Base-by-base conservation (phyloP, 1,140 invertebrate species). In the Hyposmocoma kahamanoa region DNA sequence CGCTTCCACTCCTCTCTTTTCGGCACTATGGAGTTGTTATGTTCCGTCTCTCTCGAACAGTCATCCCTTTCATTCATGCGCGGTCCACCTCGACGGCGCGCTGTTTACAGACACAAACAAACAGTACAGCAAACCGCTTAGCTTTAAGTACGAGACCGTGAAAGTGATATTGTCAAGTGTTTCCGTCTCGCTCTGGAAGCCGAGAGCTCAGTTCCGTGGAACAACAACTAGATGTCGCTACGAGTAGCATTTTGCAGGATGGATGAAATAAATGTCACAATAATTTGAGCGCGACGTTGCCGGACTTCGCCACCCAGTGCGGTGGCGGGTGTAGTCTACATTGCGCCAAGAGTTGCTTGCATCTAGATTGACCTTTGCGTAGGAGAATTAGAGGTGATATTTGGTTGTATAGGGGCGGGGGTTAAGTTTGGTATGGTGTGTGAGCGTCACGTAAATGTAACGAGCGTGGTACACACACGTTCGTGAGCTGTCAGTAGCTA, bases 81-180 rank as follows among this genome's bases (percentile, higher is more conserved):
- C 76, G 75, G 75, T 86, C 79, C 73, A 84, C 74, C 76, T 82
- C 73, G 71, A 72, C 67, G 75, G 67, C 80, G 68, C 76, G 74
- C 82, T 85, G 82, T 85, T 87, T 87, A 85, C 84, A 82, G 80
- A 87, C 82, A 85, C 84, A 87, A 85, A 85, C 81, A 87, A 87
- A 87, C 84, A 85, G 79, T 83, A 82, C 78, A 83, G 74, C 79
- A 84, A 85, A 85, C 77, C 82, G 82, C 82, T 85, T 85, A 77
- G 79, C 81, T 84, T 82, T 80, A 84, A 81, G 81, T 84, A 84
- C 67, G 74, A 79, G 76, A 78, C 72, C 74, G 75, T 83, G 82
- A 85, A 85, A 85, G 82, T 83, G 79, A 81, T 85, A 83, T 83
- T 77, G 76, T 85, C 78, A 80, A 80, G 63, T 74, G 63, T 50